Percentiles rank a stretch among this genome's conserved stretches.
Evolutionary conservation across 2,888 invertebrate species (phyloP).

Genomic region (Flexamia atlantica): DNA sequence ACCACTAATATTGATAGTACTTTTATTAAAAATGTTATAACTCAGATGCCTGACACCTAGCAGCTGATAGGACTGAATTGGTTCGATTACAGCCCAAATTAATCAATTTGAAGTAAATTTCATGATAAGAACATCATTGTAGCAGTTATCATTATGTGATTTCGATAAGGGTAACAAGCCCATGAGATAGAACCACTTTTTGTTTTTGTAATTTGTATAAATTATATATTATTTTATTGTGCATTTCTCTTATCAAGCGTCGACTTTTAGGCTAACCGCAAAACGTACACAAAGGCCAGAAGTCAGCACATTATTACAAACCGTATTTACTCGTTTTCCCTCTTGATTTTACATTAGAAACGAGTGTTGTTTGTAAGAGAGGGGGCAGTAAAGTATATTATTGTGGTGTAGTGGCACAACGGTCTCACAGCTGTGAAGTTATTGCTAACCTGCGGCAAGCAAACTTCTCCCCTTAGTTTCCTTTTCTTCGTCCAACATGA

Average conservation of each 20-base stretch:
- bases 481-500: constrained; percentile 11
- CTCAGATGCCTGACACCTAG: neutral
- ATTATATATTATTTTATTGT: too few species aligned
- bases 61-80: neutral
- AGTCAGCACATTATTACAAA: neutral
- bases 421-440: constrained; percentile 17
- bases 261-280: too few species aligned
- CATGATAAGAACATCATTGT: neutral
- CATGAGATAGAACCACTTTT: too few species aligned
- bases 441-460: constrained; percentile 27
- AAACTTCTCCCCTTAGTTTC: constrained; percentile 10
- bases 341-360: constrained; percentile 20
- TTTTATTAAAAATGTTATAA: neutral
- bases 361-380: constrained; percentile 16
- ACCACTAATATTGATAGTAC: neutral
- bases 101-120: constrained; percentile 1
- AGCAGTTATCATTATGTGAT: neutral
- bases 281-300: neutral
- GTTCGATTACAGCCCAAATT: neutral
- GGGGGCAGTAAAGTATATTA: constrained; percentile 41
- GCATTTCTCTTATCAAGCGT: too few species aligned
- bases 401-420: constrained; percentile 18
- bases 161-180: neutral
- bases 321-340: neutral
- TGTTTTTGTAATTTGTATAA: too few species aligned